Evolutionary conservation across 2,113 vertebrate species (phyloP).

Genomic region (Apodemus sylvaticus): DNA sequence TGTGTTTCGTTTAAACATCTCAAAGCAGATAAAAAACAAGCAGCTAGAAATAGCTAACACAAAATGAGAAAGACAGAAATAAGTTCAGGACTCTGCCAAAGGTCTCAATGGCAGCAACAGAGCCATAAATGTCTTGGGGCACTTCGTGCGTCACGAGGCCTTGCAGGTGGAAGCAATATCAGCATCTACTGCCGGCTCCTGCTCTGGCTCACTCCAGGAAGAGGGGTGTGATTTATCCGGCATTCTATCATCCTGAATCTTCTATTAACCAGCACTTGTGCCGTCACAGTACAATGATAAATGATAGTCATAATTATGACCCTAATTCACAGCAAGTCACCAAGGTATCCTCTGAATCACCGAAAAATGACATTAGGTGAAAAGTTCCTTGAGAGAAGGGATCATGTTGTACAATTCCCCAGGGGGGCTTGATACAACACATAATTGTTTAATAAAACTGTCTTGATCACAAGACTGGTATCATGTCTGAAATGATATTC

Average conservation of each 20-base stretch:
- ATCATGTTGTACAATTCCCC: slow-evolving; percentile 41
- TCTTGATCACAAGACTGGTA: slow-evolving; percentile 39
- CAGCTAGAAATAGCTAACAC: slow-evolving; percentile 65
- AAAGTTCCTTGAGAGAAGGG: slow-evolving; percentile 59
- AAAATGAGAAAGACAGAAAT: slow-evolving; percentile 53
- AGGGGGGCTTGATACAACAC: slow-evolving; percentile 53
- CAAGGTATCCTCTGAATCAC: slow-evolving; percentile 65
- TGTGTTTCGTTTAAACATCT: slow-evolving; percentile 69
- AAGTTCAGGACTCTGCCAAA: slow-evolving; percentile 67
- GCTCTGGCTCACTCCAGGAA: slow-evolving; percentile 44
- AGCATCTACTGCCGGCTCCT: slow-evolving; percentile 26
- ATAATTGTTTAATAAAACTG: slow-evolving; percentile 62
- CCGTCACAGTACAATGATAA: slow-evolving; percentile 70
- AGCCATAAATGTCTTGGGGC: slow-evolving; percentile 61
- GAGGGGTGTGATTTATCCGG: slow-evolving; percentile 64
- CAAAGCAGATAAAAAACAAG: slow-evolving; percentile 71
- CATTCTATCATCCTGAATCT: slow-evolving; percentile 64
- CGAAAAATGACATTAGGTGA: slow-evolving; percentile 67
- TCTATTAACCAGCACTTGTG: slow-evolving; percentile 63
- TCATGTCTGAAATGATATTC: slow-evolving; percentile 39
- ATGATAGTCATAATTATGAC: slow-evolving; percentile 71
- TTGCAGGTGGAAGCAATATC: slow-evolving; percentile 52
- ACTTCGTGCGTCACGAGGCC: slow-evolving; percentile 33
- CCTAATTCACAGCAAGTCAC: slow-evolving; percentile 77
- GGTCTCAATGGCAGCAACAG: slow-evolving; percentile 64